phyloP scores from a whole-genome alignment of 2,888 invertebrate genomes.

The Meganola albula region DNA sequence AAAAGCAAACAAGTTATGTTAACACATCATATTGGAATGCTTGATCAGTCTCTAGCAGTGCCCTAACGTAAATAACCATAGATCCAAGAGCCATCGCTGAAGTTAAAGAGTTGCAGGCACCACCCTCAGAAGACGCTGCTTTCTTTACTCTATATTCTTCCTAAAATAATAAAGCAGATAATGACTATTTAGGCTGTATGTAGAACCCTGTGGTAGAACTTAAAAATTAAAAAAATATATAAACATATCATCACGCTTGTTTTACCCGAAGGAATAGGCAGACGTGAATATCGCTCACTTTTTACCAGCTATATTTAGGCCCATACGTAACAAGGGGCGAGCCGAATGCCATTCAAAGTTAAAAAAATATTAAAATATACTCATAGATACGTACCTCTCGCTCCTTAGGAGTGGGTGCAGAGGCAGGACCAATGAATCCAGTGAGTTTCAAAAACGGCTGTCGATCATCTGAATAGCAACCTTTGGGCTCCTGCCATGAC shows the following conservation, averaged over 20 bases:
- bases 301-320: too few relatives aligned
- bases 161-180: constrained; percentile 35
- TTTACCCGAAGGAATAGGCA: too few relatives aligned
- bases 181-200: too few relatives aligned
- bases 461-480: constrained; percentile 65
- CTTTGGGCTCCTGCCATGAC: constrained; percentile 67
- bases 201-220: too few relatives aligned
- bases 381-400: constrained; percentile 44
- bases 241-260: too few relatives aligned
- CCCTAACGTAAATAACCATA: constrained; percentile 56
- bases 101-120: constrained; percentile 61
- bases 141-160: constrained; percentile 65
- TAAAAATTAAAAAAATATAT: too few relatives aligned
- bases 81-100: constrained; percentile 68
- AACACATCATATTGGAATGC: constrained; percentile 69
- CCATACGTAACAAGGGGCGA: too few relatives aligned
- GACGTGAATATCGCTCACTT: too few relatives aligned
- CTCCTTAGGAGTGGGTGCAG: constrained; percentile 41
- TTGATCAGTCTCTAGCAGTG: constrained; percentile 64
- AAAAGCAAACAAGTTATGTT: constrained; percentile 31
- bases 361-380: too few relatives aligned
- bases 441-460: constrained; percentile 60
- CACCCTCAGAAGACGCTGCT: constrained; percentile 57
- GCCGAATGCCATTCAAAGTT: too few relatives aligned
- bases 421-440: constrained; percentile 50